Base-by-base conservation (phyloP, 30 jellyfish, hydroid and myxozoan species). In the Pseudorhiza aurosa region DNA sequence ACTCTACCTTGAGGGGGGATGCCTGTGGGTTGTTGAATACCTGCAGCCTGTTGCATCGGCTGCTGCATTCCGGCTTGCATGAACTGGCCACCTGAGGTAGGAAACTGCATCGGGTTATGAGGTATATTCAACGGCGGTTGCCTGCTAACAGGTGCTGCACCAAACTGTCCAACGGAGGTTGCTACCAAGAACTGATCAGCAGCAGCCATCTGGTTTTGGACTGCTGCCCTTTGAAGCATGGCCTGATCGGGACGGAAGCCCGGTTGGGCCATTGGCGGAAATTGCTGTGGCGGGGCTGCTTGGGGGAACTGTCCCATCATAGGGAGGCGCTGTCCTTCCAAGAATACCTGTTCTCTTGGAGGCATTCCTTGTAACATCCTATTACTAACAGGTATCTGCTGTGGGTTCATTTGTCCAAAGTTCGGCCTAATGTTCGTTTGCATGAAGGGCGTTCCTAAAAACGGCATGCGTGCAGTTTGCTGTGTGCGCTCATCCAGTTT, bases 291-390 rank as follows among this genome's bases (percentile, higher is more conserved):
- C 17, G 89, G 89, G 18, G 89, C 89, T 10, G 82, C 47, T 36
- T 60, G 89, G 33, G 58, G 89, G 74, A 77, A 77, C 60, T 77
- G 89, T 8, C 76, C 78, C 81, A 77, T 77, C 81, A 77, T 77
- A 10, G 80, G 89, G 19, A 77, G 68, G 8, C 89, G 69, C 37
- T 77, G 89, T 3, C 89, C 89, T 35, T 77, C 89, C 42, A 77
- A 19, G 57, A 77, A 60, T 17, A 77, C 82, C 49, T 60, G 89
- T 8, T 77, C 89, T 68, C 89, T 77, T 17, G 46, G 78, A 22
- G 88, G 71, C 43, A 73, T 73, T 11, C 74, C 89, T 10, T 36
- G 89, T 42, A 77, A 9, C 89, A 77, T 77, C 31, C 89, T 60
- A 35, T 62, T 62, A 37, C 63, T 82, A 11, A 77, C 58, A 19